These are phyloP conservation scores for Graptemys geographica DNA, from an alignment of 2,797 vertebrate genomes.

Conservation along the genomic window DNA sequence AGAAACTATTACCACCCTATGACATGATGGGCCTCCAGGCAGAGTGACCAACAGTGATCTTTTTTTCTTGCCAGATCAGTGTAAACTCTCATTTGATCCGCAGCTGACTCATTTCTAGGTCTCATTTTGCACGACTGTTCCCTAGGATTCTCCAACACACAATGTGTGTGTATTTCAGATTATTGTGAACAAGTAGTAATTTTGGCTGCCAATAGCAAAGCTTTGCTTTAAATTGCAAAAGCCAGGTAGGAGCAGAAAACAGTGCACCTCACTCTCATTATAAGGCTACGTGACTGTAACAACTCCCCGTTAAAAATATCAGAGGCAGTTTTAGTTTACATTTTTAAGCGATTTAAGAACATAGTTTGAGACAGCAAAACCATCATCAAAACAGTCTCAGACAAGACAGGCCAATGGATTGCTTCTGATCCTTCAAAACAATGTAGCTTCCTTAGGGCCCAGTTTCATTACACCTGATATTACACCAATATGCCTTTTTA, in stretches of 20 bases:
- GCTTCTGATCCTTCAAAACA: not conserved
- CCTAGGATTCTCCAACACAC: not conserved
- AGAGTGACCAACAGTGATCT: not conserved
- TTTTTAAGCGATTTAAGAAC: not conserved
- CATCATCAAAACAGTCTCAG: not conserved
- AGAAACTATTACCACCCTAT: not conserved
- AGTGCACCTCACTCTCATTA: not conserved
- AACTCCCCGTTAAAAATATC: not conserved
- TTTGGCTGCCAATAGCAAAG: not conserved
- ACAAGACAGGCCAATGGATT: not conserved
- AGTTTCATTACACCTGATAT: not conserved
- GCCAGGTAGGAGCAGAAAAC: not conserved
- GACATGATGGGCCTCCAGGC: too few relatives aligned
- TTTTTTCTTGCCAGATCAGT: not conserved
- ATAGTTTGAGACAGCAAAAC: not conserved
- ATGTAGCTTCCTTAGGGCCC: not conserved
- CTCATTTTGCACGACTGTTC: not conserved
- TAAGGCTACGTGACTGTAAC: not conserved
- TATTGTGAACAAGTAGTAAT: not conserved
- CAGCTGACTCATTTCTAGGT: not conserved
- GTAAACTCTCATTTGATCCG: not conserved
- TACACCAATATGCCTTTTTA: not conserved
- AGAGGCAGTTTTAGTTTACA: not conserved
- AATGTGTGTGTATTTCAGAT: not conserved
- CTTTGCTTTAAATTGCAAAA: not conserved